Base-by-base conservation (phyloP, 2,888 invertebrate genomes). In the Piscicola geometra region DNA sequence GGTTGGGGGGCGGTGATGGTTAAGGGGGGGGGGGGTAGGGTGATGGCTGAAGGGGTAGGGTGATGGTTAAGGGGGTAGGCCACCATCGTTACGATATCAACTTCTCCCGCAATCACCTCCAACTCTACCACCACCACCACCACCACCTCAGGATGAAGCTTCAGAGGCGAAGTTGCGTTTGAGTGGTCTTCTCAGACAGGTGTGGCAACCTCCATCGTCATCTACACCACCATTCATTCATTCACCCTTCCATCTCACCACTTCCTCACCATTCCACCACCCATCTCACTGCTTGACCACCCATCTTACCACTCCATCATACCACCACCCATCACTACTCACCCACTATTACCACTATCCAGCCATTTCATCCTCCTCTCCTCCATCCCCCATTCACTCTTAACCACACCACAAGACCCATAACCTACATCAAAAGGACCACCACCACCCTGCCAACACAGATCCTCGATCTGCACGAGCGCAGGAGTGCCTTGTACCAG, bases 161-260 rank as follows among this genome's bases (percentile, higher is more conserved):
- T 88, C 87, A 41, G 89, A 88, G 79, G 84, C 85, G 69, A 85
- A 85, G 77, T 84, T 88, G 84, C 81, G 86, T 60, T 84, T 87
- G 35, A 84, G 86, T 33, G 85, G 86, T 68, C 79, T 86, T 77
- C 80, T 86, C n/a, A 56, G 56, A 56, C 60, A 56, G 60, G 41
- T 41, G n/a, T n/a, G n/a, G n/a, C 90, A 89, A 81, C 88, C 88
- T 77, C 87, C 90, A 1, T 85, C 89, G n/a, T n/a, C n/a, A n/a
- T n/a, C n/a, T n/a, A n/a, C n/a, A n/a, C n/a, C n/a, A n/a, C n/a
- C n/a, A n/a, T n/a, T n/a, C n/a, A n/a, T n/a, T n/a, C n/a, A n/a
- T n/a, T n/a, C n/a, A n/a, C n/a, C n/a, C n/a, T n/a, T n/a, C n/a
- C n/a, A n/a, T n/a, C n/a, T n/a, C n/a, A n/a, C n/a, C n/a, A n/a